phyloP scores from a whole-genome alignment of 2,797 vertebrate genomes.

The Cuculus canorus region DNA sequence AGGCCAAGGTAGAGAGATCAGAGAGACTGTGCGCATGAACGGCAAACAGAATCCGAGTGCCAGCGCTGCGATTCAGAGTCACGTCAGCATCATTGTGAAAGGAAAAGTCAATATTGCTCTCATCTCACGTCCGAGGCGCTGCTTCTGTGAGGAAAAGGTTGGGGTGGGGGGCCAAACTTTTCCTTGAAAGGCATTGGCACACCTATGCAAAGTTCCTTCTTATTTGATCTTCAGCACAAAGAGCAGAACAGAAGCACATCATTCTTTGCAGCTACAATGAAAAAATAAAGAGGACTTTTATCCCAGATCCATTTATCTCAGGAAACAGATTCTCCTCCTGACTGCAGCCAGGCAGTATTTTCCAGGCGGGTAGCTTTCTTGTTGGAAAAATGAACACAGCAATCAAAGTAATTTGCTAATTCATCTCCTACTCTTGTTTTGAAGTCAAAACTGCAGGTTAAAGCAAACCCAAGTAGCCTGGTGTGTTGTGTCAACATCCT shows the following conservation, averaged over 20 bases:
- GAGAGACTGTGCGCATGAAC: not conserved
- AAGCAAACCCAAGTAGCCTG: not conserved
- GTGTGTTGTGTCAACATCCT: not conserved
- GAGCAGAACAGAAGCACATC: slow-evolving; percentile 14
- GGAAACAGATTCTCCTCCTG: slow-evolving; percentile 43
- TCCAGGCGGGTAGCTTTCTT: slow-evolving; percentile 27
- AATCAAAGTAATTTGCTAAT: slow-evolving; percentile 59
- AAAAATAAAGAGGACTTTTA: slow-evolving; percentile 54
- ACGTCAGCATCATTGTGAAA: not conserved
- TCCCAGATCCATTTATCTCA: slow-evolving; percentile 41
- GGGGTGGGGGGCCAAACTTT: not conserved
- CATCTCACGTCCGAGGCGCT: not conserved
- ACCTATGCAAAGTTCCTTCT: slow-evolving; percentile 35
- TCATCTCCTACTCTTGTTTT: not conserved
- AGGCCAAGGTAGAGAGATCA: slow-evolving; percentile 32
- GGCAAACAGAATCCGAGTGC: not conserved
- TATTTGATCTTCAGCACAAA: slow-evolving; percentile 25
- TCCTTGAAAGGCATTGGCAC: not conserved
- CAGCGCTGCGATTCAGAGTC: not conserved
- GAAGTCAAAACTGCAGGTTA: not conserved
- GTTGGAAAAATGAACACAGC: slow-evolving; percentile 34
- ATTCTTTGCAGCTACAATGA: slow-evolving; percentile 25
- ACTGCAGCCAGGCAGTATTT: slow-evolving; percentile 29
- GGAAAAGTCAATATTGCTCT: slow-evolving; percentile 1
- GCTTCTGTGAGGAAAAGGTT: not conserved